Conservation (phyloP, 2,888 invertebrate genomes). For the Cremastobaeus sp. region DNA sequence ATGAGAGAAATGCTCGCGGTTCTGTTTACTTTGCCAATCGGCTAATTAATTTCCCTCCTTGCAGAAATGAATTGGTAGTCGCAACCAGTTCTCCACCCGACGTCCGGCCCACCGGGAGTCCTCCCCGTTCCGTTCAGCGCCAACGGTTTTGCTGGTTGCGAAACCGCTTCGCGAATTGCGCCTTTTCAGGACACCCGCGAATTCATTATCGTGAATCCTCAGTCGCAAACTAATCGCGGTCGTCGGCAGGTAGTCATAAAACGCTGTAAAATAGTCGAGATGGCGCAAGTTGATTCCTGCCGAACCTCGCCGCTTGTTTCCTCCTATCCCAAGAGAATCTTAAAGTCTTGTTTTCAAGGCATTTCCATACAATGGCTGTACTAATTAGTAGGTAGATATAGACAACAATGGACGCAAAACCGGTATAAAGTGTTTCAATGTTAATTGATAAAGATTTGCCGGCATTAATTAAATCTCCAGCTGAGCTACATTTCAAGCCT, state of each 20-base stretch:
- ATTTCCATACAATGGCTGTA: constrained; percentile 50
- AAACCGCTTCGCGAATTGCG: too few species aligned
- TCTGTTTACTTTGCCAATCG: constrained; percentile 7
- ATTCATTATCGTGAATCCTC: background rate
- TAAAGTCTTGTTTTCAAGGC: constrained; percentile 37
- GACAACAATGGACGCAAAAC: constrained; percentile 37
- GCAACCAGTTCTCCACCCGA: too few species aligned
- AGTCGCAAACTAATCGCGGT: background rate
- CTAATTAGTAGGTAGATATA: constrained; percentile 43
- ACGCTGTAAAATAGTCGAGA: background rate
- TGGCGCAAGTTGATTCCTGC: constrained; percentile 9
- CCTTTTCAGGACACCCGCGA: too few species aligned
- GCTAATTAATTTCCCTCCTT: constrained; percentile 5
- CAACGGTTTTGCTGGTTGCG: too few species aligned
- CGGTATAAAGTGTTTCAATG: constrained; percentile 39
- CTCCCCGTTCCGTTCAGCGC: too few species aligned
- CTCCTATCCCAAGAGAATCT: constrained; percentile 37
- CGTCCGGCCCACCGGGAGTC: too few species aligned
- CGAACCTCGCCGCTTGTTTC: too few species aligned
- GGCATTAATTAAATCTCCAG: constrained; percentile 32
- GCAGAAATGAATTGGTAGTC: too few species aligned
- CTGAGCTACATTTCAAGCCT: constrained; percentile 14
- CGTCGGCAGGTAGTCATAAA: background rate
- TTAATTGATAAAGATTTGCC: constrained; percentile 44
- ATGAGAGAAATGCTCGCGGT: constrained; percentile 20